These are phyloP conservation scores for Rhopilema esculentum DNA, from an alignment of 30 jellyfish, hydroid and myxozoan genomes.

Conservation along the genomic window DNA sequence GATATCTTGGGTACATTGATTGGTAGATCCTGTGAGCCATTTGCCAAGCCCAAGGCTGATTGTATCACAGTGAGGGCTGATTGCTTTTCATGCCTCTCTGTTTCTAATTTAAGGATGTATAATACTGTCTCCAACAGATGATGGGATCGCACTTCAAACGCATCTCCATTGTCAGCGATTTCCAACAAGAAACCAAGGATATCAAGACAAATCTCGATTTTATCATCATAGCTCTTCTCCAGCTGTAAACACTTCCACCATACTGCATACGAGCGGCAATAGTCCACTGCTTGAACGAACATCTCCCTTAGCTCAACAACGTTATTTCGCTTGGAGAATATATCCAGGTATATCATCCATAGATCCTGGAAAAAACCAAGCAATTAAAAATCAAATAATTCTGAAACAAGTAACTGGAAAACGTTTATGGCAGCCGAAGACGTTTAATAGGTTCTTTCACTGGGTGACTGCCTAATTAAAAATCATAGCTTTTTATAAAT, in stretches of 20 bases:
- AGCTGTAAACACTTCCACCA: slow-evolving; percentile 93
- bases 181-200: slow-evolving; percentile 67
- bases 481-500: too few species aligned
- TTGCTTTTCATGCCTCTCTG: slow-evolving; percentile 11
- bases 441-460: too few species aligned
- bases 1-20: slow-evolving; percentile 31
- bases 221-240: slow-evolving; percentile 66
- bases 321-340: slow-evolving; percentile 57
- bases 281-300: slow-evolving; percentile 88
- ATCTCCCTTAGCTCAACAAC: slow-evolving; percentile 75
- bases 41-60: slow-evolving; percentile 52
- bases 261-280: slow-evolving; percentile 79
- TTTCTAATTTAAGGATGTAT: slow-evolving; percentile 56
- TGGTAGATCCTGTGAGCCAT: neutral
- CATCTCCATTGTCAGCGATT: slow-evolving; percentile 30
- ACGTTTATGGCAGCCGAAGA: too few species aligned
- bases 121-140: slow-evolving; percentile 65
- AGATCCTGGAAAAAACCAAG: slow-evolving; percentile 46
- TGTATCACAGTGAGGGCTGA: slow-evolving; percentile 33
- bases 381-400: neutral
- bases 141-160: slow-evolving; percentile 65
- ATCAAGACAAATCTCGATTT: slow-evolving; percentile 87
- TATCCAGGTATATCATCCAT: slow-evolving; percentile 78
- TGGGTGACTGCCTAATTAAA: too few species aligned
- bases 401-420: neutral